These are phyloP conservation scores for Glossophaga mutica DNA, from an alignment of 2,797 vertebrate species.

Conservation along the genomic window DNA sequence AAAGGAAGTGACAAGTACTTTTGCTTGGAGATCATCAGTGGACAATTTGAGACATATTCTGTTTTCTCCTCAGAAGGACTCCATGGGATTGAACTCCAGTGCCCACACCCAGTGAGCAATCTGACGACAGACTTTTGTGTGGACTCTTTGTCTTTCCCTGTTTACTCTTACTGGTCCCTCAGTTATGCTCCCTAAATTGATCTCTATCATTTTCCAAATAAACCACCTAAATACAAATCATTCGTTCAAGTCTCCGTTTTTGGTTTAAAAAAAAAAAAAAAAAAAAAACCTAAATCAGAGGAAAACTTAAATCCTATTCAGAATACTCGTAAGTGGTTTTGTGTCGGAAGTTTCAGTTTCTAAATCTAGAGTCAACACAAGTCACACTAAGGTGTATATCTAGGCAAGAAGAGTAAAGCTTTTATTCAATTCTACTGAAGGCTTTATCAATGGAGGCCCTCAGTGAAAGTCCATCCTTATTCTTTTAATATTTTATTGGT, in stretches of 20 bases:
- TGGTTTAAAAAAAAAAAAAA: no score
- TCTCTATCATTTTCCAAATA: neutral
- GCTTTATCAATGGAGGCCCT: neutral
- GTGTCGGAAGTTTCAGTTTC: neutral
- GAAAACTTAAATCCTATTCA: neutral
- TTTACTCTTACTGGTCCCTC: neutral
- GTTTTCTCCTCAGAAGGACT: neutral
- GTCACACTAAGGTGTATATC: neutral
- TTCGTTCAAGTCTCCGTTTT: neutral
- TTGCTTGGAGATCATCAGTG: neutral
- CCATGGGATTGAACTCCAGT: neutral
- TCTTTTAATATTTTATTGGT: neutral
- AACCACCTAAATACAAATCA: neutral
- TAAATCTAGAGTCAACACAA: neutral
- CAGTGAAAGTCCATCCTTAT: neutral
- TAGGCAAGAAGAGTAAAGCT: neutral
- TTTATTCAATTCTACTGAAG: neutral
- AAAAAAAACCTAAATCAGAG: neutral
- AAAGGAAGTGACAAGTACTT: neutral
- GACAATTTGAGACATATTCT: neutral
- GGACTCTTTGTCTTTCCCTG: neutral
- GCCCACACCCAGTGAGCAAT: neutral
- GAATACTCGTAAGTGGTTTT: neutral
- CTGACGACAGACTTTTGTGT: fast-evolving
- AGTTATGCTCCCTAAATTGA: fast-evolving